Percentiles rank a stretch among this genome's conserved stretches.
phyloP scores from a whole-genome alignment of 1,140 invertebrate genomes.

The Doryteuthis pealeii region DNA sequence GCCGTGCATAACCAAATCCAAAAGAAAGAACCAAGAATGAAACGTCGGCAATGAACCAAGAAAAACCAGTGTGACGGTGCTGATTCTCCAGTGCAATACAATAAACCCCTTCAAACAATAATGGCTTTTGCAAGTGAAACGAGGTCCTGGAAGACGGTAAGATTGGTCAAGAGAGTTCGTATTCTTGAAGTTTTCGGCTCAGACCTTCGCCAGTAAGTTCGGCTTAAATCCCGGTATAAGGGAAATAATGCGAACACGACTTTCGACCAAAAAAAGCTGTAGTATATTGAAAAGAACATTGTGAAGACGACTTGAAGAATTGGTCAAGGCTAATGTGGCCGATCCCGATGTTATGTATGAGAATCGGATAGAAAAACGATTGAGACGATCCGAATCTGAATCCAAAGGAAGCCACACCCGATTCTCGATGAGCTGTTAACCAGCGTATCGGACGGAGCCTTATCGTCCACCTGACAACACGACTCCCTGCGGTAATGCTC shows the following conservation, averaged over 20 bases:
- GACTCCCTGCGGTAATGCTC: slow-evolving; percentile 90
- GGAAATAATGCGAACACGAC: slow-evolving; percentile 90
- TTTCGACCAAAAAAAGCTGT: slow-evolving; percentile 85
- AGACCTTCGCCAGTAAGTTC: slow-evolving; percentile 89
- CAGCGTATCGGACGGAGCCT: slow-evolving; percentile 62
- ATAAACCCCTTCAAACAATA: not conserved
- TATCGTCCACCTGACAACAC: slow-evolving; percentile 97
- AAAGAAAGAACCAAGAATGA: not conserved
- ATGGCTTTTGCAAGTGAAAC: not conserved
- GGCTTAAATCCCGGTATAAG: slow-evolving; percentile 84
- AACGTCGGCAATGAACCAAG: not conserved
- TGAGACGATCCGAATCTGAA: slow-evolving; percentile 93
- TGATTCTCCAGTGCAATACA: not conserved
- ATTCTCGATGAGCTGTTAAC: slow-evolving; percentile 89
- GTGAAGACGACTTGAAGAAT: slow-evolving; percentile 71
- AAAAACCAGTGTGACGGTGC: not conserved
- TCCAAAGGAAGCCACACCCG: slow-evolving; percentile 91
- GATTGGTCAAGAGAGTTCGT: slow-evolving; percentile 33
- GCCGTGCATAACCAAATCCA: not conserved
- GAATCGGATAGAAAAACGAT: slow-evolving; percentile 71
- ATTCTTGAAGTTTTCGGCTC: slow-evolving; percentile 96
- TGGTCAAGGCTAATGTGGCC: slow-evolving; percentile 68
- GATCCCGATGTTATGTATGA: slow-evolving; percentile 64
- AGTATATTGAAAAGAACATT: slow-evolving; percentile 83
- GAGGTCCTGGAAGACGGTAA: not conserved